Base-by-base conservation (phyloP, 2,113 vertebrate species). In the Oncorhynchus kisutch region DNA sequence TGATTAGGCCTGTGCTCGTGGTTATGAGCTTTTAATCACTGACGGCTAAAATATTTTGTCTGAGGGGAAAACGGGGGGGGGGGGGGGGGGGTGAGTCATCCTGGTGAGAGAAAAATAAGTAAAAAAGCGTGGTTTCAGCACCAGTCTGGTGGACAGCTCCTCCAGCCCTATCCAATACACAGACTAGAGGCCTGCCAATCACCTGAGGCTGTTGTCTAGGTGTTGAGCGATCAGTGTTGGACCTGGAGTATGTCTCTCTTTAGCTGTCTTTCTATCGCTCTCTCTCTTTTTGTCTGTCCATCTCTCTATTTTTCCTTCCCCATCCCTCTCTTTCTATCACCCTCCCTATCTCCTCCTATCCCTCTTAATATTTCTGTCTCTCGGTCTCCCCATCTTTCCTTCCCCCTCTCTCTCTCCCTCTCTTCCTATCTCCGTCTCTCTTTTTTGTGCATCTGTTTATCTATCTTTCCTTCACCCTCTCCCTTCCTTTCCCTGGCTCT, bases 11-110 rank as follows among this genome's bases (percentile, higher is more conserved):
- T 86, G 75, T 83, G 75, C 80, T 80, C n/a, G n/a, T 1, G 39
- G 31, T 74, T 82, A 78, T 39, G 83, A 86, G 83, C 81, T 75
- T 86, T 87, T 88, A 87, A 88, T 91, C 81, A 85, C 78, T 69
- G 78, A 78, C 65, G 65, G 78, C 72, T 87, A 72, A 74, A 81
- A 78, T 80, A 85, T 71, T 60, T 77, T 67, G 76, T 82, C 73
- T 73, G 74, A 39, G 80, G 27, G 67, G 60, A 13, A 60, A 24
- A n/a, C n/a, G n/a, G n/a, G n/a, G n/a, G n/a, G n/a, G n/a, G 73
- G 14, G 70, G 76, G 73, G 76, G 64, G 57, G 51, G 74, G 72
- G 34, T 86, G 90, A 91, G 81, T 88, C 89, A 88, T 85, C 80
- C 22, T 0, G 13, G 76, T 82, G 69, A 76, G 4, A 51, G 48